phyloP scores from a whole-genome alignment of 2,797 vertebrate genomes.

The Chelon auratus region DNA sequence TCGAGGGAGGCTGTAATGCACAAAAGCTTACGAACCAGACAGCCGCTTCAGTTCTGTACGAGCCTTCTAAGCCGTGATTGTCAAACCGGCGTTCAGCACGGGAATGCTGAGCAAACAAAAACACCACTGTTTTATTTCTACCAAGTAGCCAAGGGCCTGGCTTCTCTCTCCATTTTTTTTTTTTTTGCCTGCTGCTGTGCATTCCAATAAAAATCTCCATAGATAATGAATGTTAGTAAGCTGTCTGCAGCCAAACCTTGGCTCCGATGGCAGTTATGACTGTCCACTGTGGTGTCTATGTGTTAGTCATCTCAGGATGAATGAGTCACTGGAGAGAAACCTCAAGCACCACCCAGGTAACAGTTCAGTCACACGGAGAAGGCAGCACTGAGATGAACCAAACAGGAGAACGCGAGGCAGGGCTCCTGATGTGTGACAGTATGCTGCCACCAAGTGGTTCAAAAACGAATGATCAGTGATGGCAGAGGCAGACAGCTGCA shows the following conservation, averaged over 20 bases:
- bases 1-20: not conserved
- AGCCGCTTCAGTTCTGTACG: slow-evolving; percentile 31
- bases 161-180: slow-evolving; percentile 31
- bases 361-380: slow-evolving; percentile 37
- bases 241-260: slow-evolving; percentile 39
- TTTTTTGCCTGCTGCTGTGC: slow-evolving; percentile 45
- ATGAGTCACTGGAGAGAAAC: slow-evolving; percentile 74
- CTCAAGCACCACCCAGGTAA: slow-evolving; percentile 75
- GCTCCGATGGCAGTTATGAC: slow-evolving; percentile 60
- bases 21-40: slow-evolving; percentile 14
- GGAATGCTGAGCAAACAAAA: slow-evolving; percentile 61
- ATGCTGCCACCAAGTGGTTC: slow-evolving; percentile 76
- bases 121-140: slow-evolving; percentile 51
- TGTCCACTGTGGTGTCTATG: slow-evolving; percentile 64
- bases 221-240: slow-evolving; percentile 58
- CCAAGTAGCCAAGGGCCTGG: slow-evolving; percentile 46
- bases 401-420: not conserved
- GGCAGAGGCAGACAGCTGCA: not conserved
- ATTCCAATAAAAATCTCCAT: slow-evolving; percentile 62
- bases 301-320: slow-evolving; percentile 74
- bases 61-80: slow-evolving; percentile 32
- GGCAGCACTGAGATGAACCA: slow-evolving; percentile 9
- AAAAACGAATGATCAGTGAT: not conserved
- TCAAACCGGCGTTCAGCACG: slow-evolving; percentile 23
- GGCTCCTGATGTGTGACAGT: slow-evolving; percentile 22